A percentile compares a stretch with the other conserved stretches of the same genome.
phyloP scores from a whole-genome alignment of 2,888 invertebrate genomes.

The Leptopilina myrica region DNA sequence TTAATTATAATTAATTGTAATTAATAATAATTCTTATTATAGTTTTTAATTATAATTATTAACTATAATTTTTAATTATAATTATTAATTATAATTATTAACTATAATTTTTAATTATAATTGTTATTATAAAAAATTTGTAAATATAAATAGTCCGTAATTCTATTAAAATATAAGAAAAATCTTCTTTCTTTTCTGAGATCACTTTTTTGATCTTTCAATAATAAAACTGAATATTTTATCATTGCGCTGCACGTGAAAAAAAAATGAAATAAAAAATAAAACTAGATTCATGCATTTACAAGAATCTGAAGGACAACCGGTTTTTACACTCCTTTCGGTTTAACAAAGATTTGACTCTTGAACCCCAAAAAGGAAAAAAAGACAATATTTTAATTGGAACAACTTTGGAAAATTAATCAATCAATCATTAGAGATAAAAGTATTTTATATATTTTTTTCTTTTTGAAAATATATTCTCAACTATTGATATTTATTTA shows the following conservation, averaged over 20 bases:
- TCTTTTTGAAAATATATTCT: too few species aligned
- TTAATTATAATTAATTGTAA: too few species aligned
- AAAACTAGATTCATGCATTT: slow-evolving; percentile 5
- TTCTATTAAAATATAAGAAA: neutral
- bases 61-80: too few species aligned
- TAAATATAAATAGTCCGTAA: too few species aligned
- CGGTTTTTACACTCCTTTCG: slow-evolving; percentile 4
- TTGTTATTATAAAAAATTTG: too few species aligned
- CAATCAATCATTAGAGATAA: neutral
- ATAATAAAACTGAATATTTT: slow-evolving; percentile 8
- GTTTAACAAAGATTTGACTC: slow-evolving; percentile 15
- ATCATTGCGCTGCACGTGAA: neutral
- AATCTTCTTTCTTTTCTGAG: neutral
- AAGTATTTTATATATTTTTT: too few species aligned
- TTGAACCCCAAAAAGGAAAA: neutral
- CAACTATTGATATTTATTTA: too few species aligned
- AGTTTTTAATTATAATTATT: too few species aligned
- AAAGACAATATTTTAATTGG: neutral
- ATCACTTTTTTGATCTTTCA: neutral
- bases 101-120: too few species aligned
- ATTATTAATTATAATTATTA: too few species aligned
- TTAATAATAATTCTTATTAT: too few species aligned
- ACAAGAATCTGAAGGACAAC: slow-evolving; percentile 11
- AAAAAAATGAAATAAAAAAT: neutral
- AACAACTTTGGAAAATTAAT: neutral